Percentiles rank a stretch among this genome's conserved stretches.
Evolutionary conservation across 2,888 invertebrate genomes (phyloP).

Genomic region (Diarsia mendica): DNA sequence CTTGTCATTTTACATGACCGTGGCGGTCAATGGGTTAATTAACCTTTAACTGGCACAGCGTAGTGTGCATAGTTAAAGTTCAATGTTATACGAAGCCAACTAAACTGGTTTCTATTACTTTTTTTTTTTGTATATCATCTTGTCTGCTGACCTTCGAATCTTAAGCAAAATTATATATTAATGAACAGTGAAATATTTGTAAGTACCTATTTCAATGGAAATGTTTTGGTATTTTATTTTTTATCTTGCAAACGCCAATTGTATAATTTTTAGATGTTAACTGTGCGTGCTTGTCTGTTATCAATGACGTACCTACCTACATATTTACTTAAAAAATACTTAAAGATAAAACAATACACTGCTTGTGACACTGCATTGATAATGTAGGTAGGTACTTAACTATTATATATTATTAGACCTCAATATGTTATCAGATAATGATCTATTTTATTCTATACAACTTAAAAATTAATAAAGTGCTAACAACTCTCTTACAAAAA

Average conservation of each 20-base stretch:
- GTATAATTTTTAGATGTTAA: neutral
- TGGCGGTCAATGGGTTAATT: too few relatives aligned
- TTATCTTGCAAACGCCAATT: neutral
- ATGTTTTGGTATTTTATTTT: neutral
- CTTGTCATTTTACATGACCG: too few relatives aligned
- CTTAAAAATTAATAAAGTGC: too few relatives aligned
- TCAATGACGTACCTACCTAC: neutral
- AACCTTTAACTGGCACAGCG: too few relatives aligned
- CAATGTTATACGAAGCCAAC: neutral
- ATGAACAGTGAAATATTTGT: neutral
- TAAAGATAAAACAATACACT: neutral
- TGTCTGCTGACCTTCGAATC: conserved; percentile 1
- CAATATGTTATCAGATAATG: too few relatives aligned
- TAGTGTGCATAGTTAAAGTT: too few relatives aligned
- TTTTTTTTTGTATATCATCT: neutral
- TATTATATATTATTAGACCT: too few relatives aligned
- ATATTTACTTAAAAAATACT: neutral
- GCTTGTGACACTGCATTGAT: too few relatives aligned
- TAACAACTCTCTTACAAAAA: too few relatives aligned
- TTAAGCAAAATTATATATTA: conserved; percentile 17
- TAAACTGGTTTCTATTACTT: neutral
- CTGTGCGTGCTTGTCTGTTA: neutral
- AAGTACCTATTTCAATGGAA: conserved; percentile 1
- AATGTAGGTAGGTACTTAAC: neutral
- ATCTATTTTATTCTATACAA: too few relatives aligned